phyloP scores from a whole-genome alignment of 2,113 vertebrate genomes.

The Anthoscopus minutus region DNA sequence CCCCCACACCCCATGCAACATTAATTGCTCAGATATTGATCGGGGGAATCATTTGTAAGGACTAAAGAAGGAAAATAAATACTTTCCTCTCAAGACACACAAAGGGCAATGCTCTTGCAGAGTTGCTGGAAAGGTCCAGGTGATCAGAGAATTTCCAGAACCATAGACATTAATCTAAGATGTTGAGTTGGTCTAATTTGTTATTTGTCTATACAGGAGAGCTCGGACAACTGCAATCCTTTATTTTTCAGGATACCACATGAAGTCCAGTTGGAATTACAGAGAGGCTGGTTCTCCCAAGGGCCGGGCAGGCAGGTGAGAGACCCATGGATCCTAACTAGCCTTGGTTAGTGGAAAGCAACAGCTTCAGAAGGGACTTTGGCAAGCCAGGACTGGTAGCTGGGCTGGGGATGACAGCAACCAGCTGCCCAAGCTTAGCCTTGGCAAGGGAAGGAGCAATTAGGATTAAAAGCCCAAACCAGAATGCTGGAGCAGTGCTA shows the following conservation, averaged over 20 bases:
- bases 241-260: background rate
- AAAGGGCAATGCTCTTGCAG: background rate
- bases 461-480: background rate
- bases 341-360: background rate
- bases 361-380: background rate
- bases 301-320: background rate
- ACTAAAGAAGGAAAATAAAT: background rate
- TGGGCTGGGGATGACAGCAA: background rate
- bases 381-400: background rate
- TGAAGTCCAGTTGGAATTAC: background rate
- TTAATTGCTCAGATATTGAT: slow-evolving; percentile 51
- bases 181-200: background rate
- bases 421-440: background rate
- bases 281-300: background rate
- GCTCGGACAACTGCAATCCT: background rate
- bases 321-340: background rate
- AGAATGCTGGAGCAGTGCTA: background rate
- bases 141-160: background rate
- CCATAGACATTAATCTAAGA: background rate
- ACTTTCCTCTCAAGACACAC: background rate
- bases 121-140: background rate
- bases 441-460: background rate
- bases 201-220: background rate
- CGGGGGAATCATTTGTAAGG: background rate
- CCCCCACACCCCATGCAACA: background rate